These are phyloP conservation scores for Neostethus bicornis DNA, from an alignment of 2,797 vertebrate species.

Conservation along the genomic window DNA sequence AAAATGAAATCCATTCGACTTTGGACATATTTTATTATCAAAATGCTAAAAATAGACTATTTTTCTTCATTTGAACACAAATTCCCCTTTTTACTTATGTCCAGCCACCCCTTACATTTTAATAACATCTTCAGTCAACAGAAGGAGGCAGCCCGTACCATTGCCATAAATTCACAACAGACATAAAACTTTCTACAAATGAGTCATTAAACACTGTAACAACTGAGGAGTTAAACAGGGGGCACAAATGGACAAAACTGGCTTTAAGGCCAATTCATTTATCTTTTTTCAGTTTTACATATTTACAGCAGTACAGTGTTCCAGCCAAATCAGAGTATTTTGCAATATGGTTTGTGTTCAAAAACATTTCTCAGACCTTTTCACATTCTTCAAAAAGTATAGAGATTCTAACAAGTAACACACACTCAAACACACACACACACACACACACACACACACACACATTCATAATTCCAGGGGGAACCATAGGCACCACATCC, in stretches of 20 bases:
- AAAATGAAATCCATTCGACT: conserved; percentile 15
- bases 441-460: conserved; percentile 18
- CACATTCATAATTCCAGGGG: conserved; percentile 44
- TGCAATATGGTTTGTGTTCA: conserved; percentile 14
- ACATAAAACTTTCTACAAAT: conserved; percentile 46
- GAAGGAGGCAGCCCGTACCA: conserved; percentile 69
- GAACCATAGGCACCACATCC: conserved; percentile 62
- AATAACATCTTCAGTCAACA: conserved; percentile 60
- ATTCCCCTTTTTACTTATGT: conserved; percentile 21
- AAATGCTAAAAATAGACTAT: conserved; percentile 22
- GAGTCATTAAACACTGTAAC: conserved; percentile 51
- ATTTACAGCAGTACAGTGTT: conserved; percentile 16
- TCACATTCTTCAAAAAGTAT: conserved; percentile 35
- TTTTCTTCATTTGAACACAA: conserved; percentile 19
- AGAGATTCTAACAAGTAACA: conserved; percentile 16
- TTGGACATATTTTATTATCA: conserved; percentile 45
- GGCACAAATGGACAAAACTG: conserved; percentile 44
- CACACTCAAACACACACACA: neutral
- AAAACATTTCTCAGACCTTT: conserved; percentile 20
- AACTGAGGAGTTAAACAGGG: conserved; percentile 53
- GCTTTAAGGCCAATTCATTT: conserved; percentile 22
- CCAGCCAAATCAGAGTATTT: conserved; percentile 29
- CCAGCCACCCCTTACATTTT: conserved; percentile 31
- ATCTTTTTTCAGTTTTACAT: conserved; percentile 27
- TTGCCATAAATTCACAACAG: conserved; percentile 60